Conservation (phyloP, 2,888 invertebrate genomes). For the Eristalis pertinax region DNA sequence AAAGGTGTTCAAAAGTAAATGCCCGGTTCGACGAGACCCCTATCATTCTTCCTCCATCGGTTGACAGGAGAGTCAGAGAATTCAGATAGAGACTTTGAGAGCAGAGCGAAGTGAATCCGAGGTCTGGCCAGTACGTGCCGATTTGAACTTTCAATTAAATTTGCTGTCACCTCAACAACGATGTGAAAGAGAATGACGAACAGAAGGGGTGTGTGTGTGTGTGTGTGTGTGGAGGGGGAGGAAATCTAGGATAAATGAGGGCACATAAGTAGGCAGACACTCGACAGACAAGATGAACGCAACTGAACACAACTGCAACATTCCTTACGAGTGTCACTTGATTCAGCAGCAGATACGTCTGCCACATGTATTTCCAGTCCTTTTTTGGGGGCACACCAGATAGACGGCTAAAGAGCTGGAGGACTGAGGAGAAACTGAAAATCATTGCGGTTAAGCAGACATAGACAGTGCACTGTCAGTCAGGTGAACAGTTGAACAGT, state of each 20-base stretch:
- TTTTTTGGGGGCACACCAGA: slow-evolving; percentile 13
- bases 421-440: background rate
- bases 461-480: background rate
- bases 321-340: slow-evolving; percentile 41
- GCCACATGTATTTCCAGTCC: slow-evolving; percentile 41
- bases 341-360: slow-evolving; percentile 19
- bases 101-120: slow-evolving; percentile 14
- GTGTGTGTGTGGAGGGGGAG: no score
- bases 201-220: no score
- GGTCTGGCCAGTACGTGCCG: slow-evolving; percentile 57
- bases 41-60: slow-evolving; percentile 35
- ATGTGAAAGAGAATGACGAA: background rate
- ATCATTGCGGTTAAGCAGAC: slow-evolving; percentile 3
- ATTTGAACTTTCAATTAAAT: slow-evolving; percentile 69
- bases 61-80: background rate
- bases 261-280: background rate
- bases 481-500: background rate
- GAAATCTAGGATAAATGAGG: background rate
- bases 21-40: slow-evolving; percentile 28
- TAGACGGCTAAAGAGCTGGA: background rate
- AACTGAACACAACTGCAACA: slow-evolving; percentile 49
- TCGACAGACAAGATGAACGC: background rate
- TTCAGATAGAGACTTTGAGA: background rate
- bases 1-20: slow-evolving; percentile 14
- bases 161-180: slow-evolving; percentile 50